A percentile compares a stretch with the other conserved stretches of the same genome.
Evolutionary conservation across 2,797 vertebrate species (phyloP).

Genomic region (Urosaurus nigricauda): DNA sequence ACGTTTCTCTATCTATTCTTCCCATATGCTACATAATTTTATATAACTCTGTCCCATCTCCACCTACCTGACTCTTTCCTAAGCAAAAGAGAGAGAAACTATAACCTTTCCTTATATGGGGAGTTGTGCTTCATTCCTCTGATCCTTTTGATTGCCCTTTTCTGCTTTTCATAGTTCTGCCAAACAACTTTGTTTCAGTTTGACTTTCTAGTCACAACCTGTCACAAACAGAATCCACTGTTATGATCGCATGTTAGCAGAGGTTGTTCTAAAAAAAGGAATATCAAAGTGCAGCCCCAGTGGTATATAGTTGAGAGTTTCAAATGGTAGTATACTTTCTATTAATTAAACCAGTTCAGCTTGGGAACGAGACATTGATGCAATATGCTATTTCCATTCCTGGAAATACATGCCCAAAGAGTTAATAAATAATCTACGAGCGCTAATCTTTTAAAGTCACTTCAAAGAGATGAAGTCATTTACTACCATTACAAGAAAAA

Average conservation of each 20-base stretch:
- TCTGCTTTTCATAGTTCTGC: slow-evolving; percentile 18
- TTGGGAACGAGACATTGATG: slow-evolving; percentile 77
- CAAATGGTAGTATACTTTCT: slow-evolving; percentile 41
- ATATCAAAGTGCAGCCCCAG: slow-evolving; percentile 17
- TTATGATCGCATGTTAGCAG: slow-evolving; percentile 46
- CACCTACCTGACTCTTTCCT: too few species aligned
- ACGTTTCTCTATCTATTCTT: too few species aligned
- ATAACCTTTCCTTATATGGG: background rate
- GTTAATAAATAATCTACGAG: slow-evolving; percentile 83
- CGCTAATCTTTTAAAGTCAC: slow-evolving; percentile 81
- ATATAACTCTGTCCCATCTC: too few species aligned
- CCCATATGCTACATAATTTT: too few species aligned
- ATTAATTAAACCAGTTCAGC: slow-evolving; percentile 78
- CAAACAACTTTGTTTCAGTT: slow-evolving; percentile 50
- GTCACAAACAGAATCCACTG: slow-evolving; percentile 29
- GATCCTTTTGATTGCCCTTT: too few species aligned
- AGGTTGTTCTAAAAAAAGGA: slow-evolving; percentile 65
- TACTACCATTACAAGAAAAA: slow-evolving; percentile 73
- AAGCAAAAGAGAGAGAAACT: too few species aligned
- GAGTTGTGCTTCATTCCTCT: too few species aligned
- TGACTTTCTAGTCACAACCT: slow-evolving; percentile 45
- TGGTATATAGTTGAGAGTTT: slow-evolving; percentile 45
- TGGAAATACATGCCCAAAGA: slow-evolving; percentile 76
- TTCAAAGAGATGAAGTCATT: slow-evolving; percentile 78
- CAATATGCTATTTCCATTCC: slow-evolving; percentile 79